phyloP scores from a whole-genome alignment of 2,113 vertebrate species.

The Ochotona princeps region DNA sequence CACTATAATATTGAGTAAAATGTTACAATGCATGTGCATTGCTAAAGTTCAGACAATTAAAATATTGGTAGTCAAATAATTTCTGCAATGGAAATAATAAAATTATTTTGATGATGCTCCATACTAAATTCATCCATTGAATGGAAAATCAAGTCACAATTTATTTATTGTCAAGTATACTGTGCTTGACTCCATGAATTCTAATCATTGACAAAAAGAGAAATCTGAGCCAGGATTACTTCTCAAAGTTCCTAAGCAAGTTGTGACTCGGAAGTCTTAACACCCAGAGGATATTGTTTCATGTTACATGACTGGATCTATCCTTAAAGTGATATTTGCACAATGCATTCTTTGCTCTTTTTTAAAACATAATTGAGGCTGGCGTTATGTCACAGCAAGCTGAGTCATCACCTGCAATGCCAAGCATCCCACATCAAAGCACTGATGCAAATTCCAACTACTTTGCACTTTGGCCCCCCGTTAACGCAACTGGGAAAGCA shows the following conservation, averaged over 20 bases:
- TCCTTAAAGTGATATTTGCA: conserved; percentile 12
- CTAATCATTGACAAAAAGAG: too few species aligned
- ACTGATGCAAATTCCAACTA: too few species aligned
- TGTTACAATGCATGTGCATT: not conserved
- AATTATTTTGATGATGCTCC: not conserved
- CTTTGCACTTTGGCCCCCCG: too few species aligned
- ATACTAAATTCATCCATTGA: not conserved
- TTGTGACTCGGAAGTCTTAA: conserved; percentile 32
- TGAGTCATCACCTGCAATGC: not conserved
- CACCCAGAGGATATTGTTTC: not conserved
- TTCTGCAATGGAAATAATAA: conserved; percentile 21
- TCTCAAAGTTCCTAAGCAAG: conserved; percentile 28
- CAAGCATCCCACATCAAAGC: not conserved
- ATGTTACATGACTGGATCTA: conserved; percentile 20
- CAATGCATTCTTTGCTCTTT: not conserved
- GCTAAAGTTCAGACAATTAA: not conserved
- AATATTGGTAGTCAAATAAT: not conserved
- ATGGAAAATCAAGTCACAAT: conserved; percentile 17
- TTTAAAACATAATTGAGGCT: conserved; percentile 18
- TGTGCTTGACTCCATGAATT: not conserved
- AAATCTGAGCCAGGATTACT: not conserved
- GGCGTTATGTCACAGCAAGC: conserved; percentile 4
- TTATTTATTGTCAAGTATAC: not conserved
- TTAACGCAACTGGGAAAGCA: too few species aligned
- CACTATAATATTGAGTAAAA: not conserved